Evolutionary conservation across 2,888 invertebrate species (phyloP).

Genomic region (Sturmia bella): DNA sequence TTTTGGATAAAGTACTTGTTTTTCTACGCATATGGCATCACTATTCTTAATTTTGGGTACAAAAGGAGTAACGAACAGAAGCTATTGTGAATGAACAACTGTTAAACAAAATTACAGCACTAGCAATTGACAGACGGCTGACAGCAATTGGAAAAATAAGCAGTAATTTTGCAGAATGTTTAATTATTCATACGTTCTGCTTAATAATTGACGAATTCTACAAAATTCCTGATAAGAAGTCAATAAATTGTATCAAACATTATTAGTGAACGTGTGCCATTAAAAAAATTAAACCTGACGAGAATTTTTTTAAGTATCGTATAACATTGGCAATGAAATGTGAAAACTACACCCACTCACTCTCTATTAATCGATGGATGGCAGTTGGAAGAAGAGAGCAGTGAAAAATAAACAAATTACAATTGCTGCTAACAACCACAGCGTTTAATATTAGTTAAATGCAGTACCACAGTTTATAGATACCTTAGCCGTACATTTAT

Average conservation of each 20-base stretch:
- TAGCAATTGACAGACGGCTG: constrained; percentile 14
- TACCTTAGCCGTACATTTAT: constrained; percentile 41
- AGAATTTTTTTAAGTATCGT: constrained; percentile 32
- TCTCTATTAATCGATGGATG: constrained; percentile 13
- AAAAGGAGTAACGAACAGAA: neutral
- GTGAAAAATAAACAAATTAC: constrained; percentile 35
- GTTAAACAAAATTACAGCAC: neutral
- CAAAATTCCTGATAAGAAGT: neutral
- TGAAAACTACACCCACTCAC: constrained; percentile 67
- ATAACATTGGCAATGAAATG: constrained; percentile 66
- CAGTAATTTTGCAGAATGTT: constrained; percentile 32
- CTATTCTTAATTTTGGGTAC: neutral
- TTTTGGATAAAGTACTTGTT: neutral
- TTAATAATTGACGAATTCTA: constrained; percentile 8
- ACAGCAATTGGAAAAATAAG: constrained; percentile 41
- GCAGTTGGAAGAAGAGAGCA: constrained; percentile 9
- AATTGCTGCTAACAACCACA: constrained; percentile 12
- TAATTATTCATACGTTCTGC: constrained; percentile 23
- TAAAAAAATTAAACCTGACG: constrained; percentile 8
- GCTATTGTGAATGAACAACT: constrained; percentile 41
- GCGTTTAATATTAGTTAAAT: constrained; percentile 39
- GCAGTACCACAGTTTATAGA: constrained; percentile 29
- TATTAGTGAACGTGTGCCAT: neutral
- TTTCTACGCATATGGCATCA: neutral
- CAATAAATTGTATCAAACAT: neutral